A percentile compares a stretch with the other conserved stretches of the same genome.
These are phyloP conservation scores for Drosophila mojavensis DNA, from an alignment of 1,140 invertebrate species.

Conservation along the genomic window DNA sequence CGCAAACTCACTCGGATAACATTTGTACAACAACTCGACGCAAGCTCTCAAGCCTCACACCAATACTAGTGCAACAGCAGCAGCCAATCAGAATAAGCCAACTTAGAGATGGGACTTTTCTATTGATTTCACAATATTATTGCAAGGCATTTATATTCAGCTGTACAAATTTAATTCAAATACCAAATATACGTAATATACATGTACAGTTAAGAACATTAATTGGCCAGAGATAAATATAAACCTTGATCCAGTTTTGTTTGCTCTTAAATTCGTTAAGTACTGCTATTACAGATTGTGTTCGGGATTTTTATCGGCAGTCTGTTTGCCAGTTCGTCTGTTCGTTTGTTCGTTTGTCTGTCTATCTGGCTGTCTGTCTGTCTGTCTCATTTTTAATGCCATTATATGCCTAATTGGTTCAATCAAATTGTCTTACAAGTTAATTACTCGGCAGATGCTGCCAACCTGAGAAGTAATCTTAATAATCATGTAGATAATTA, in stretches of 20 bases:
- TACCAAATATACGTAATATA: no score
- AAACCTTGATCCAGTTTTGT: background rate
- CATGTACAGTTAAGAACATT: no score
- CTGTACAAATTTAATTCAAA: no score
- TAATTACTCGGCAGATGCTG: slow-evolving; percentile 46
- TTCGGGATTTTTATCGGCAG: background rate
- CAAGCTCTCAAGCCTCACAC: no score
- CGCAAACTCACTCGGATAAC: no score
- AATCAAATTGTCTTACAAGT: slow-evolving; percentile 65
- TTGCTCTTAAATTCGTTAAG: background rate
- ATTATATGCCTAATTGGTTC: slow-evolving; percentile 50
- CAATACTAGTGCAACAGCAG: no score
- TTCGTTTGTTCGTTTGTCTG: background rate
- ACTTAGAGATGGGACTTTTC: no score
- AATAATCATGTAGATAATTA: slow-evolving; percentile 60
- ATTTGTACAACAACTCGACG: no score
- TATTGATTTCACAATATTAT: no score
- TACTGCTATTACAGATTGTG: background rate
- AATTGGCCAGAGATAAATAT: no score
- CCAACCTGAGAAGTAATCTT: slow-evolving; percentile 40
- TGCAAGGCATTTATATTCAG: no score
- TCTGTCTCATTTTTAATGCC: slow-evolving; percentile 27
- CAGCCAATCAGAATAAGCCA: no score
- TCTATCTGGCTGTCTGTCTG: background rate
- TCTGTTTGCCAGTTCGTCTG: background rate